Evolutionary conservation across 2,888 invertebrate genomes (phyloP), one percentile per base, ranked within the genome.

Genomic region (Leptinotarsa haldemani): DNA sequence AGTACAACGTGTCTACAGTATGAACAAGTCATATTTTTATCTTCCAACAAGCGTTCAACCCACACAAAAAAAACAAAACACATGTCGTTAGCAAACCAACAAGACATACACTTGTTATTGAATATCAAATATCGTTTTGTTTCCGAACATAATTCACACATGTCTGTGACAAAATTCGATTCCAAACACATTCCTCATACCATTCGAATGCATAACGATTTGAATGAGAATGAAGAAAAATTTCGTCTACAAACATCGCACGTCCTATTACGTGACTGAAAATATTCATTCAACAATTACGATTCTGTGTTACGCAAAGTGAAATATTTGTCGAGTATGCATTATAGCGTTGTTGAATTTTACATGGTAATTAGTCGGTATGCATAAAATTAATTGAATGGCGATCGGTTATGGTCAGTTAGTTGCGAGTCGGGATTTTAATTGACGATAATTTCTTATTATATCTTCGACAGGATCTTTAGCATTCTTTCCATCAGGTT

Each of bases 201-300:
- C 61, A 61, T 40, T 61, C 61, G 40, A 61, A 40, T 40, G 16
- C 40, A 40, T 16, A 30, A 61, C 30, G 40, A 30, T 30, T 30
- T 13, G 40, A 61, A 18, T 30, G 61, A 30, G 68, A 68, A 68
- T 56, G 68, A 68, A 68, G 56, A 61, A 61, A 61, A 30, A 25
- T 61, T 16, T 61, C 9, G 61, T 61, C 61, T 56, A 18, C 56
- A 68, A 68, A 68, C 68, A 68, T 20, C 16, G 13, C 68, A 58
- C 68, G 68, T 46, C 22, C 46, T 5, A 12, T 58, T 68, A 68
- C 68, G 68, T 68, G 68, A 68, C 68, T 68, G 47, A 56, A 68
- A 68, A 68, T 68, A 68, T 68, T 56, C 30, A 68, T 68, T 46
- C 68, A 68, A 25, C 68, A 56, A 68, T 68, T 68, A 68, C 20